Evolutionary conservation across 2,888 invertebrate species (phyloP), one percentile per base, ranked within the genome.

Genomic region (Deilephila elpenor): DNA sequence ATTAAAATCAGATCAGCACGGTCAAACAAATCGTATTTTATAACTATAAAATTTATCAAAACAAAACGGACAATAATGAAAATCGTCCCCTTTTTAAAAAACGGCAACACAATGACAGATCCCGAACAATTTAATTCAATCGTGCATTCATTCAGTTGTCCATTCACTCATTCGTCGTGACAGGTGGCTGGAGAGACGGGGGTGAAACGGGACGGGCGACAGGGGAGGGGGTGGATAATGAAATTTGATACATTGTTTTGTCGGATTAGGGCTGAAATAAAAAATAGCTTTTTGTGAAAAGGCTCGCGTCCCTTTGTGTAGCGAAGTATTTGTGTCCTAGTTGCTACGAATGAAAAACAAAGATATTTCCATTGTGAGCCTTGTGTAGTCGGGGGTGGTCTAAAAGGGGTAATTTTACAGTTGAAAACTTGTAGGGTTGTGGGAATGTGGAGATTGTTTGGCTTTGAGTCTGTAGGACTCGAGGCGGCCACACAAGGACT

Each of bases 51-150:
- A 60, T 5, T 32, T 4, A 11, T 17, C 14, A 60, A 17, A 29
- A 34, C 17, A 29, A 19, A 34, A 5, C 7, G 3, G 2, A 44
- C 67, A 25, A 17, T 51, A 17, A 56, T 67, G 25, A 29, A 44
- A 67, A 51, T 67, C 67, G 44, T 25, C 25, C 51, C 29, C 32
- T 61, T 44, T 72, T 37, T 32, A 25, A 29, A n/a, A n/a, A 53
- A 20, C 61, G 32, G 62, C 25, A 25, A 64, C 44, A 67, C 67
- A 67, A 67, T 67, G 51, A 51, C 34, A 51, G 56, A 64, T 72
- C 56, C 20, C 32, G 72, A 75, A 70, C 73, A 73, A 75, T 78
- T 76, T 79, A 79, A 80, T 79, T 82, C 79, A 82, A 82, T 80
- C 78, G 71, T 59, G 37, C 59, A 77, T 74, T 80, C 80, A 77